Base-by-base conservation (phyloP, 2,888 invertebrate species). In the Pseudococcus viburni region DNA sequence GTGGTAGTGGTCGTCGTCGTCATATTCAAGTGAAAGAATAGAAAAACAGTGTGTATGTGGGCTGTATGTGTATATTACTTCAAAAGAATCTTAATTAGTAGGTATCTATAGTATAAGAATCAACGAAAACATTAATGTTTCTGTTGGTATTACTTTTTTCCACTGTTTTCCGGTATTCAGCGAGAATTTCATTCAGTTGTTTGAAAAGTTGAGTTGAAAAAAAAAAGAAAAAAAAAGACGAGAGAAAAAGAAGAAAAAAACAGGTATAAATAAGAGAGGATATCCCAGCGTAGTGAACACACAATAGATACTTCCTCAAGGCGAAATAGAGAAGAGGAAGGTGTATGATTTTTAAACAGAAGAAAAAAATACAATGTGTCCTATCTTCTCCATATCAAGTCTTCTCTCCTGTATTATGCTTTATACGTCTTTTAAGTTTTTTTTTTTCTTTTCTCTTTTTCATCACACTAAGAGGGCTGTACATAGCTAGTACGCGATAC, bases 281-380 rank as follows among this genome's bases (percentile, higher is more conserved):
- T 86, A 86, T 77, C 51, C 86, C 86, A 73, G 33, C 77, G 39
- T 86, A 64, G 55, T 33, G 33, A 73, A 33, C 80, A 86, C 48
- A 86, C 86, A 86, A 86, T 86, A 77, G 86, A 86, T 77, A 73
- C 77, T 86, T 86, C 86, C 86, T 86, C 86, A 86, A 86, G 86
- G 86, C 86, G 77, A 86, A 77, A 77, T 48, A 86, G 73, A 86
- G 42, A 77, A 86, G 86, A 77, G 77, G 77, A 77, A 77, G 46
- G 86, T 86, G 77, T 77, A 86, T 77, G 42, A 86, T 86, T 86
- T 86, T 86, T 46, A 86, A 86, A 86, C 48, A 86, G 86, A 73
- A 86, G 77, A 33, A 86, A 86, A 86, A 77, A 86, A 86, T 77
- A 73, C 86, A 86, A 77, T 86, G 86, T 86, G 86, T 86, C 86